Evolutionary conservation across 2,797 vertebrate genomes (phyloP).

Genomic region (Numenius phaeopus): DNA sequence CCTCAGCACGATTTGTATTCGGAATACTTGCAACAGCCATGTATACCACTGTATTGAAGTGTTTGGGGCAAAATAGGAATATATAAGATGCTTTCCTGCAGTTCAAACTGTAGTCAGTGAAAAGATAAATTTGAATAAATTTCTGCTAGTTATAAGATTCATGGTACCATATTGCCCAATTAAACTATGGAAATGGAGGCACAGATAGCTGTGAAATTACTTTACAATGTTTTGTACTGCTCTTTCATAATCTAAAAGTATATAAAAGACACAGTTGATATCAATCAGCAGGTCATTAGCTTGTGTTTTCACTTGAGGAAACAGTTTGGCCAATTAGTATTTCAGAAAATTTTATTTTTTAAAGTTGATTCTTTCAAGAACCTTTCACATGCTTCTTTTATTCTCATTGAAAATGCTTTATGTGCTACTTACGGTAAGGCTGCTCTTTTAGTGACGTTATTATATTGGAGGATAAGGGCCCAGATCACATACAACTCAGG

Average conservation of each 20-base stretch:
- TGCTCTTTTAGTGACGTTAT: not conserved
- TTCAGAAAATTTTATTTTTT: not conserved
- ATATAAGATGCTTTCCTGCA: not conserved
- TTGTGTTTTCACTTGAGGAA: not conserved
- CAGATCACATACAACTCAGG: fast-evolving
- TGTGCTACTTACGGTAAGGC: not conserved
- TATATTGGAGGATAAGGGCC: not conserved
- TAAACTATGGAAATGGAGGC: not conserved
- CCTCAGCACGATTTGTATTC: not conserved
- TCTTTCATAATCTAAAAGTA: not conserved
- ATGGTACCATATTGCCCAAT: not conserved
- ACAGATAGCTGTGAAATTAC: not conserved
- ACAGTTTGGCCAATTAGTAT: not conserved
- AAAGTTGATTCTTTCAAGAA: not conserved
- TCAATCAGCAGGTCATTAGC: not conserved
- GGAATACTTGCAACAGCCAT: not conserved
- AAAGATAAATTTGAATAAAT: not conserved
- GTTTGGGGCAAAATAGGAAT: not conserved
- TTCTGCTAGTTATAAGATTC: not conserved
- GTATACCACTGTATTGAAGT: not conserved
- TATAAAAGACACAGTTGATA: not conserved
- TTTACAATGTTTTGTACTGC: not conserved
- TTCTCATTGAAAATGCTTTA: not conserved
- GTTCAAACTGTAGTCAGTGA: not conserved
- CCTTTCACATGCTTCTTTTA: not conserved